Base-by-base conservation (phyloP, 1,140 invertebrate genomes). In the Sitophilus oryzae region DNA sequence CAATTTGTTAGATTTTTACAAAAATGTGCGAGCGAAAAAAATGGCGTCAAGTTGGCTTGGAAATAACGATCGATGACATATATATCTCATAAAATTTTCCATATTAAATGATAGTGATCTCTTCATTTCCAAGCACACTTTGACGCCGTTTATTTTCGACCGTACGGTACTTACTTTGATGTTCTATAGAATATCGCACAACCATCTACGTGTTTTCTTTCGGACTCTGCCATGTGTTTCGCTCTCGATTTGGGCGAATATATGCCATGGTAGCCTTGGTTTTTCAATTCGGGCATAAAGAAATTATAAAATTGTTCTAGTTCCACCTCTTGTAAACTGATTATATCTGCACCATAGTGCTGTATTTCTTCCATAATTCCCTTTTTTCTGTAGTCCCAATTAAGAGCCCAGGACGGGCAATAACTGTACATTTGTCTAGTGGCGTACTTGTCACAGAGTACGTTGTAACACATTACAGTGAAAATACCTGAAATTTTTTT, bases 391-490 rank as follows among this genome's bases (percentile, higher is more conserved):
- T 98, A 98, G 59, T 96, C 93, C 96, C 97, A 99, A 69, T 90
- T 88, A 10, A 99, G 78, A 18, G 96, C 96, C 93, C 94, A 97
- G 58, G 88, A 87, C 1, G 94, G 94, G 75, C 94, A 98, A 73
- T 97, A 97, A 56, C 91, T 93, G 75, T 98, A 98, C 86, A 96
- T 93, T 71, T 94, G 91, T 62, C 94, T 74, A 14, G 96, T 98
- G 19, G 96, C 96, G 68, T 98, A 98, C 75, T 98, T 98, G 76
- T 98, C 95, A 76, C 96, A 98, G 49, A 99, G 79, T 47, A 99
- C 93, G 76, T 99, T 99, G 80, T 99, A 99, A 76, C 95, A 98
- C 90, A 99, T 96, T 55, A 98, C 93, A 45, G 96, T 98, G 76
- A 99, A 96, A 70, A 94, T 89, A 79, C 91, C 91, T 92, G 74